Percentiles rank a stretch among this genome's conserved stretches.
phyloP scores from a whole-genome alignment of 1,140 invertebrate species.

The Drosophila nigrodunni region DNA sequence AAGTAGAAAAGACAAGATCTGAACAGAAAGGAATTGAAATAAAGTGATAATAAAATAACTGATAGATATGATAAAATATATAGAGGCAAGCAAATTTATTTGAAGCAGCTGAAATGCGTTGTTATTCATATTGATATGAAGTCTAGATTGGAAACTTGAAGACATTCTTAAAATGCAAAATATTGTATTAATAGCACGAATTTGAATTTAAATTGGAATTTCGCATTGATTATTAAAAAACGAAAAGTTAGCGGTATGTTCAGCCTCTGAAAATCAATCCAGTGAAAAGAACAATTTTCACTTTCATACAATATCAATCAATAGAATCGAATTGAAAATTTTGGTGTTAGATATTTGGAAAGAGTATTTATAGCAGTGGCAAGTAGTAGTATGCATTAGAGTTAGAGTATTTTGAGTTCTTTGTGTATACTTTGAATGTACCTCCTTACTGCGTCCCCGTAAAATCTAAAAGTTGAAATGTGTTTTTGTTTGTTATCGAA shows the following conservation, averaged over 20 bases:
- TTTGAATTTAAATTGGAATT: slow-evolving; percentile 17
- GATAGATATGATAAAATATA: slow-evolving; percentile 11
- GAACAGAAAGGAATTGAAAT: background rate
- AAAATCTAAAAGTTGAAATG: slow-evolving; percentile 84
- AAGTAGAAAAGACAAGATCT: slow-evolving; percentile 14
- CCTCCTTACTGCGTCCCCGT: slow-evolving; percentile 85
- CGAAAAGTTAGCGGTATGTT: slow-evolving; percentile 58
- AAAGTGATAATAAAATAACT: slow-evolving; percentile 4
- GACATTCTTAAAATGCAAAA: slow-evolving; percentile 41
- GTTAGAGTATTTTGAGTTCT: slow-evolving; percentile 78
- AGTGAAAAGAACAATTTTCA: slow-evolving; percentile 19
- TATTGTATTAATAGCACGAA: slow-evolving; percentile 13
- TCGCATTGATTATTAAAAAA: slow-evolving; percentile 18
- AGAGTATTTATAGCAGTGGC: slow-evolving; percentile 58
- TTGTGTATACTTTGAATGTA: slow-evolving; percentile 83
- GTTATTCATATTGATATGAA: slow-evolving; percentile 14
- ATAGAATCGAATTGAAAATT: slow-evolving; percentile 46
- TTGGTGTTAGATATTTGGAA: slow-evolving; percentile 41
- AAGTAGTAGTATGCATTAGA: slow-evolving; percentile 70
- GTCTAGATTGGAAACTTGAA: slow-evolving; percentile 4
- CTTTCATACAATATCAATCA: slow-evolving; percentile 16
- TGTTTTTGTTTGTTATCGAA: slow-evolving; percentile 66
- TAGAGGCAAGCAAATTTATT: slow-evolving; percentile 18
- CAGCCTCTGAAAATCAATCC: slow-evolving; percentile 66
- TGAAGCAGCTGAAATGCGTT: slow-evolving; percentile 38